Evolutionary conservation across 2,797 vertebrate species (phyloP), one percentile per base, ranked within the genome.

Genomic region (Chlorospingus semifuscus): DNA sequence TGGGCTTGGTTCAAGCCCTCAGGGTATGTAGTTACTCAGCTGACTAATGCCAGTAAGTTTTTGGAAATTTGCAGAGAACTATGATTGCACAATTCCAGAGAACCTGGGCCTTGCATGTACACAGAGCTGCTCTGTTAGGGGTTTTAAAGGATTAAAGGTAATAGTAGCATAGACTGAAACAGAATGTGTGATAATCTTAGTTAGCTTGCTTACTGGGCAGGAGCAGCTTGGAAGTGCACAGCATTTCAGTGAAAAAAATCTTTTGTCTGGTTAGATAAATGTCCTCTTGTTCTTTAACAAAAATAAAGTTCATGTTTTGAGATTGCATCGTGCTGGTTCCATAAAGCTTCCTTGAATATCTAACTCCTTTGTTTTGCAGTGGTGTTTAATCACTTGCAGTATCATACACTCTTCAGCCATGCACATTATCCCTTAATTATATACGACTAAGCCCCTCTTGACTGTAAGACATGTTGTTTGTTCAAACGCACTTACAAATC

Each of bases 401-500:
- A 91, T 94, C 78, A 71, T 64, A 72, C 42, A 24, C 89, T 95
- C 59, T 89, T 92, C 70, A 77, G 70, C 68, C 88, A 80, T 90
- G 44, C 49, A 87, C 65, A 44, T 95, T 95, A 93, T 95, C 61
- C 84, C 66, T 94, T 95, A 94, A 88, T 96, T 95, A 95, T 85
- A 93, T 71, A 94, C 6, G 4, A 50, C 71, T 93, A 92, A 95
- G 47, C 64, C 63, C 64, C 70, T 57, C 46, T 97, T 94, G 61
- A 89, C 63, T 93, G 29, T 78, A 93, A 94, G 86, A 89, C 70
- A 56, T 92, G 92, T 72, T 94, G 94, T 97, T 97, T 98, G 96
- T 97, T 97, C 95, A 97, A 95, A 97, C 8, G 87, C 82, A 75
- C 95, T 96, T 94, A 93, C 69, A 96, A 89, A 84, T 96, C 91